These are phyloP conservation scores for Lacerta agilis DNA, from an alignment of 2,797 vertebrate genomes.

Conservation along the genomic window DNA sequence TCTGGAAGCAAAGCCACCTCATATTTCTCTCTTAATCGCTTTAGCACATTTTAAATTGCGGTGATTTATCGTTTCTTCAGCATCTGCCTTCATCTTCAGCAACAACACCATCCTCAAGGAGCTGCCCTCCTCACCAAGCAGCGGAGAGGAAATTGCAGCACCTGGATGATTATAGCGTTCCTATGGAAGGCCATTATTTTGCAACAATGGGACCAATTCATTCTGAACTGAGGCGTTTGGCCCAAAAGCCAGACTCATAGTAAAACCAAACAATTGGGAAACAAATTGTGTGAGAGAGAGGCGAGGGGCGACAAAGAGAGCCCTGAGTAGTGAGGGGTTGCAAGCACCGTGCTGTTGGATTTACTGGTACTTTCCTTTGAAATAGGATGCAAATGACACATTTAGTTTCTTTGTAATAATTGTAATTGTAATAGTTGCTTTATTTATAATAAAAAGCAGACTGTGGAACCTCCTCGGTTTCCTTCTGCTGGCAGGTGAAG, in stretches of 20 bases:
- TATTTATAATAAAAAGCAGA: not conserved
- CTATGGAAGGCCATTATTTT: slow-evolving; percentile 64
- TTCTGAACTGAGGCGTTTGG: slow-evolving; percentile 80
- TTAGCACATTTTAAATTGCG: slow-evolving; percentile 49
- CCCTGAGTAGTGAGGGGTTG: not conserved
- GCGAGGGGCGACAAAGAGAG: no score
- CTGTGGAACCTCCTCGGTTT: no score
- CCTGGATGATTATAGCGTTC: slow-evolving; percentile 68
- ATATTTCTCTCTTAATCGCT: slow-evolving; percentile 52
- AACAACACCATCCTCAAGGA: slow-evolving; percentile 56
- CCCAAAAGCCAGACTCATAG: slow-evolving; percentile 74
- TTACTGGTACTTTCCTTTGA: not conserved
- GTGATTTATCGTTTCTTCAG: slow-evolving; percentile 57
- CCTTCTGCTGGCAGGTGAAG: no score
- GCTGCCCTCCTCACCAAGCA: slow-evolving; percentile 58
- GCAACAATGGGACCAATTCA: slow-evolving; percentile 74
- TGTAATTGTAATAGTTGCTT: not conserved
- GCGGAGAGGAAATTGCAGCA: slow-evolving; percentile 70
- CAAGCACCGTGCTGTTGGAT: not conserved
- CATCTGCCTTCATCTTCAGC: slow-evolving; percentile 54
- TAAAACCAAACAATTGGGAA: slow-evolving; percentile 70
- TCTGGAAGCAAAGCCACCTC: slow-evolving; percentile 38
- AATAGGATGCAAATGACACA: no score
- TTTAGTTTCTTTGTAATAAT: not conserved
- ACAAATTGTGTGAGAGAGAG: slow-evolving; percentile 38